Conservation (phyloP, 2,113 vertebrate genomes). For the Anseranas semipalmata region DNA sequence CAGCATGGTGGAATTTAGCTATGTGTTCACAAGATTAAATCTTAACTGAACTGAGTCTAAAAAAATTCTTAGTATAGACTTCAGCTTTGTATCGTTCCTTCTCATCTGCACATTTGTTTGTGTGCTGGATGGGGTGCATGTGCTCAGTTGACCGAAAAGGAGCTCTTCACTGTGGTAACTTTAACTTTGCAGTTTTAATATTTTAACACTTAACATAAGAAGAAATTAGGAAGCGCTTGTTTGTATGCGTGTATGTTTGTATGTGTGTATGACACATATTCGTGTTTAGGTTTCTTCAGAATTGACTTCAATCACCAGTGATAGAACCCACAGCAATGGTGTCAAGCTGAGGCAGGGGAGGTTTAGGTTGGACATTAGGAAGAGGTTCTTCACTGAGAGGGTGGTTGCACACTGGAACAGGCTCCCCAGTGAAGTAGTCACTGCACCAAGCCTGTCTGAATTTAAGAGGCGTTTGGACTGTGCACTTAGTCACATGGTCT, state of each 20-base stretch:
- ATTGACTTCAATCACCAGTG: too few species aligned
- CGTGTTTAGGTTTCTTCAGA: neutral
- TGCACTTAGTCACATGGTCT: too few species aligned
- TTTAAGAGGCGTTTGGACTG: too few species aligned
- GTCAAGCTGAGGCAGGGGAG: too few species aligned
- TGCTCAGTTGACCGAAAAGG: neutral
- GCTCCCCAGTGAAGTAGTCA: too few species aligned
- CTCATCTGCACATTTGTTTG: accelerated
- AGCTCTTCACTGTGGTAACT: neutral
- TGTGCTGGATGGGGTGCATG: neutral
- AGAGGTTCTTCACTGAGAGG: too few species aligned
- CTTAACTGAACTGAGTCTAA: neutral
- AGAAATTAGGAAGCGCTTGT: neutral
- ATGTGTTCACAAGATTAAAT: neutral
- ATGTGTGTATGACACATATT: neutral
- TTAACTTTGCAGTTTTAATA: neutral
- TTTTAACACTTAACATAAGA: neutral
- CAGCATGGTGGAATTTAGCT: neutral
- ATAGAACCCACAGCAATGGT: too few species aligned
- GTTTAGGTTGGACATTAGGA: too few species aligned
- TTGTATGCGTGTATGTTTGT: neutral
- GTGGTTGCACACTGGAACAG: too few species aligned
- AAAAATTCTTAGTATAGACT: neutral
- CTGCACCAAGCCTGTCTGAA: too few species aligned
- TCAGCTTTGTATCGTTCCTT: neutral